Base-by-base conservation (phyloP, 2,797 vertebrate species). In the Somateria mollissima region DNA sequence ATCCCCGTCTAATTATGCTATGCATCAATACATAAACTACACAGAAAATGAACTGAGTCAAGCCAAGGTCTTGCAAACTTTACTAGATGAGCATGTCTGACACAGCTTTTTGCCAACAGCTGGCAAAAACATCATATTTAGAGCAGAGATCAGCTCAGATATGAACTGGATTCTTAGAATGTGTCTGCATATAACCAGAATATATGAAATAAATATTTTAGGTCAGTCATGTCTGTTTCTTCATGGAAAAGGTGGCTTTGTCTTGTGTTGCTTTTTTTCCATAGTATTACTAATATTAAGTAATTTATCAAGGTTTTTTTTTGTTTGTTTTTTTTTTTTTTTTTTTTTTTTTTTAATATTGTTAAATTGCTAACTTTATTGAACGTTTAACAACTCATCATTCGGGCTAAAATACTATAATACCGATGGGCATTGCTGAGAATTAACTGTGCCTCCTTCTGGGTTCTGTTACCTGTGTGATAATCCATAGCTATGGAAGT, bases 241-340 rank as follows among this genome's bases (percentile, higher is more conserved):
- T 37, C 6, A 28, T 37, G 10, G 41, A 34, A 84, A 19, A 5
- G 4, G 2, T 47, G 39, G 1, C 9, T 85, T 85, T 70, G 13
- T 28, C 19, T 73, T 58, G 16, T 76, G 7, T 36, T 85, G 7
- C 10, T 58, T 84, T 66, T 43, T 94, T 94, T 57, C 4, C 13
- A 10, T 34, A 16, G 1, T 37, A 43, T 28, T 81, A 62, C 16
- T 12, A 64, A 62, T 45, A 86, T 74, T 58, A 72, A 36, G 34
- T 39, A 69, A 5, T 39, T 39, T 49, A 41, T 51, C 8, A 34
- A 49, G 51, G 4, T 1, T 3, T 0, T 0, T 8, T 49, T 57
- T 43, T 1, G 3, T 0, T 0, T 8, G 43, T 57, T 53, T 1
- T 1, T 3, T 0, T 0, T 8, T 39, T 1, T 1, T 3, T 0